A percentile compares a stretch with the other conserved stretches of the same genome.
These are phyloP conservation scores for Mactra quadrangularis DNA, from an alignment of 1,140 invertebrate species.

Conservation along the genomic window DNA sequence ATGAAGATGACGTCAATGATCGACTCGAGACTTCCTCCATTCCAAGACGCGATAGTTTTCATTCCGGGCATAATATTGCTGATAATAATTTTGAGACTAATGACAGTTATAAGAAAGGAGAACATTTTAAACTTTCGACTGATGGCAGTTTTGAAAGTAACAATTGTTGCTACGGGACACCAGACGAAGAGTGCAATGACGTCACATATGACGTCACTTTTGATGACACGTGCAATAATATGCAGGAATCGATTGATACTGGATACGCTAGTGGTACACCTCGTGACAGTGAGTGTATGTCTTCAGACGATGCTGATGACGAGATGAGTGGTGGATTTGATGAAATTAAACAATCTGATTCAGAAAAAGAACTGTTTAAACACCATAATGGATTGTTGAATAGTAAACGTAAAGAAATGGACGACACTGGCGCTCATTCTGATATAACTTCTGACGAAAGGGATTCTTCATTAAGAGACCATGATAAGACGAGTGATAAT, in stretches of 20 bases:
- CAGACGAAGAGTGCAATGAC: conserved; percentile 27
- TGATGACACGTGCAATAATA: conserved; percentile 58
- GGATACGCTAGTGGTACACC: conserved; percentile 69
- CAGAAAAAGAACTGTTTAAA: no score
- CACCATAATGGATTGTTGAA: no score
- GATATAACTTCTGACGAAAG: no score
- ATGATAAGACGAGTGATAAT: neutral
- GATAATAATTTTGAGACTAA: neutral
- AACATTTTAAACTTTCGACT: no score
- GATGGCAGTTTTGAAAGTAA: no score
- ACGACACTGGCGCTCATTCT: no score
- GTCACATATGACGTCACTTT: conserved; percentile 50
- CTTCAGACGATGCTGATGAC: conserved; percentile 18
- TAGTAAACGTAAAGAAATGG: no score
- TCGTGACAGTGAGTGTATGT: conserved; percentile 60
- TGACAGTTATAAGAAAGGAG: neutral
- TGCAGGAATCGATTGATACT: conserved; percentile 73
- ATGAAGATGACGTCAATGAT: conserved; percentile 60
- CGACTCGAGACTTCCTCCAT: conserved; percentile 58
- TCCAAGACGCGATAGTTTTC: conserved; percentile 31
- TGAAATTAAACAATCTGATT: neutral
- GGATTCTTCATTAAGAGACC: neutral
- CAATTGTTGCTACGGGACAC: no score
- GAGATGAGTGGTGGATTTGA: neutral
- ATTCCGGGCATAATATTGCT: neutral